These are phyloP conservation scores for Dunckerocampus dactyliophorus DNA, from an alignment of 2,113 vertebrate genomes.

Conservation along the genomic window DNA sequence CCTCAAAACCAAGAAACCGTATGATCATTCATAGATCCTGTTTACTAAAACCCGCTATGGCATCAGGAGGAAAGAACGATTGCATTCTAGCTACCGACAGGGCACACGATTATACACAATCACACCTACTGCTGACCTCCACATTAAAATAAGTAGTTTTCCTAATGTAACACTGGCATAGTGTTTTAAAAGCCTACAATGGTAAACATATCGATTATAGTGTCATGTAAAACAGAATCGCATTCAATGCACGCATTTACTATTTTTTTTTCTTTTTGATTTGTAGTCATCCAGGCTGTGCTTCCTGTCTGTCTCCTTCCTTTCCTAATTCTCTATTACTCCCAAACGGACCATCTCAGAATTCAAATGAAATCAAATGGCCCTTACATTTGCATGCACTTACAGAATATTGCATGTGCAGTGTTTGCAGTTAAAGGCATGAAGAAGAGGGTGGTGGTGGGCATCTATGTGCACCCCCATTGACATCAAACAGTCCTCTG, in stretches of 20 bases:
- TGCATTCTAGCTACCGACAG: constrained; percentile 41
- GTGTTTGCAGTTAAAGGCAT: constrained; percentile 76
- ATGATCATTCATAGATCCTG: constrained; percentile 20
- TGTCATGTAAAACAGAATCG: constrained; percentile 62
- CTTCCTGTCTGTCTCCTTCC: constrained; percentile 22
- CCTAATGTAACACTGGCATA: constrained; percentile 44
- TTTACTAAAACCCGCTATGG: constrained; percentile 32
- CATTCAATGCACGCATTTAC: constrained; percentile 58
- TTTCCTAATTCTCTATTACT: constrained; percentile 15
- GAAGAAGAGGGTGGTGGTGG: constrained; percentile 60
- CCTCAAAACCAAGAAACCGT: constrained; percentile 12
- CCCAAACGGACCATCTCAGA: constrained; percentile 67
- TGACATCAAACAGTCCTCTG: constrained; percentile 82
- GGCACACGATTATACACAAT: constrained; percentile 11
- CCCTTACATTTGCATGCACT: constrained; percentile 78
- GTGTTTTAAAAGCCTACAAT: background rate
- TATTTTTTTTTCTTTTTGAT: constrained; percentile 72
- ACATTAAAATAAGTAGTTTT: constrained; percentile 46
- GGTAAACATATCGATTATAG: constrained; percentile 58
- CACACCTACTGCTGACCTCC: constrained; percentile 19
- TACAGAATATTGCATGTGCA: constrained; percentile 81
- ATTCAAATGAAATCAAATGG: constrained; percentile 77
- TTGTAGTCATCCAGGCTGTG: constrained; percentile 22
- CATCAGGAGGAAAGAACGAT: constrained; percentile 34
- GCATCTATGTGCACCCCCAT: constrained; percentile 69